Conservation (phyloP, 2,888 invertebrate genomes). For the Apodemia zela region DNA sequence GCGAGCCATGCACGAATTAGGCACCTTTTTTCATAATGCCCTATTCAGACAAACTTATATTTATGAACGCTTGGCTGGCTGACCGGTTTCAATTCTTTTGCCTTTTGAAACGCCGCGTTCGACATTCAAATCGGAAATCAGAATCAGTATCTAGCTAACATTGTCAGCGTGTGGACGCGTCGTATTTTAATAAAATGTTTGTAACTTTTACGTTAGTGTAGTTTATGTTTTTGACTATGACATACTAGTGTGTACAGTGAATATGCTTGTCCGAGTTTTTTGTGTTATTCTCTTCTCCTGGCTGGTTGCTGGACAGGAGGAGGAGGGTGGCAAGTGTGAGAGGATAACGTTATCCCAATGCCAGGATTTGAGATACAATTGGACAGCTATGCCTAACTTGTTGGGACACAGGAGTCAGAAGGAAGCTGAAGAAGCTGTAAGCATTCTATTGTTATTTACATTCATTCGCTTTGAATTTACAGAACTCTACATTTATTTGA, state of each 20-base stretch:
- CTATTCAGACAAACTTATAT: conserved; percentile 70
- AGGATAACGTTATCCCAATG: conserved; percentile 89
- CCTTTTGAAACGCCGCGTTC: conserved; percentile 59
- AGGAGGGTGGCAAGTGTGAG: conserved; percentile 85
- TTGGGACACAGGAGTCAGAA: conserved; percentile 90
- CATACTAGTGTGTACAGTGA: conserved; percentile 41
- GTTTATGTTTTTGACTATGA: conserved; percentile 46
- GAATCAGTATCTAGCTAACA: conserved; percentile 59
- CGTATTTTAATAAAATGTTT: conserved; percentile 38
- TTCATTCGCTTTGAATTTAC: neutral
- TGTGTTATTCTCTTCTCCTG: conserved; percentile 52
- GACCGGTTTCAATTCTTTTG: conserved; percentile 69
- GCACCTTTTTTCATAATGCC: conserved; percentile 70
- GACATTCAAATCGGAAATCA: conserved; percentile 45
- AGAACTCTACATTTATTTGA: no score
- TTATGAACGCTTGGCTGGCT: conserved; percentile 48
- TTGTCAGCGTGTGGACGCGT: conserved; percentile 42
- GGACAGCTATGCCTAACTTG: conserved; percentile 92
- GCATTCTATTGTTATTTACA: conserved; percentile 35
- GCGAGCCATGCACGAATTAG: conserved; percentile 77
- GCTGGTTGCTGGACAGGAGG: conserved; percentile 67
- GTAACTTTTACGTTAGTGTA: conserved; percentile 56
- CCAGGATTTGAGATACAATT: conserved; percentile 91
- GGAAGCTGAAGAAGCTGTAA: conserved; percentile 90
- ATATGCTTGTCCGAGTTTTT: conserved; percentile 66